Evolutionary conservation across 2,797 vertebrate species (phyloP).

Genomic region (Liparis tanakae): DNA sequence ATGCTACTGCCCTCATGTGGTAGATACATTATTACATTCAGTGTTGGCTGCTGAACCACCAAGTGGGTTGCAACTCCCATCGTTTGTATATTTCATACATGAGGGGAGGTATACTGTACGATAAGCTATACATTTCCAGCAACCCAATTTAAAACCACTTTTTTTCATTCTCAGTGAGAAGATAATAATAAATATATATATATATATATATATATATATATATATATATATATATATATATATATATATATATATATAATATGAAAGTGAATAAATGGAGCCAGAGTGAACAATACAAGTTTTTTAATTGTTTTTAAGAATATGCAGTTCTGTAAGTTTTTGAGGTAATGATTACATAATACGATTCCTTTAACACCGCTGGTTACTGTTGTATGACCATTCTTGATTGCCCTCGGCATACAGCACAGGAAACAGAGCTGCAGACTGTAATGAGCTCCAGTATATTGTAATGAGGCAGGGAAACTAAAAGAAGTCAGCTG

Average conservation of each 20-base stretch:
- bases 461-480: slow-evolving; percentile 48
- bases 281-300: neutral
- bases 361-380: slow-evolving; percentile 21
- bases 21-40: neutral
- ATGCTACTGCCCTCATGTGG: slow-evolving; percentile 69
- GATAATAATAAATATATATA: no score
- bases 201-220: no score
- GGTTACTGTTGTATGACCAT: slow-evolving; percentile 31
- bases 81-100: slow-evolving; percentile 7
- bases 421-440: slow-evolving; percentile 28
- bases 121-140: neutral
- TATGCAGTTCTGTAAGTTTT: slow-evolving; percentile 4
- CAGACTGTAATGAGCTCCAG: slow-evolving; percentile 60
- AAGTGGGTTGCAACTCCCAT: neutral
- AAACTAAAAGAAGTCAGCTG: slow-evolving; percentile 53
- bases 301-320: neutral
- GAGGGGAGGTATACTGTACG: neutral
- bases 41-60: neutral
- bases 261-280: neutral
- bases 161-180: neutral
- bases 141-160: neutral
- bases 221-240: no score
- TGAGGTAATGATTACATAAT: slow-evolving; percentile 8
- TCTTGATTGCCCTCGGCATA: slow-evolving; percentile 14
- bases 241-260: no score